A percentile compares a stretch with the other conserved stretches of the same genome.
Evolutionary conservation across 2,797 vertebrate species (phyloP).

Genomic region (Labeo calbasu): DNA sequence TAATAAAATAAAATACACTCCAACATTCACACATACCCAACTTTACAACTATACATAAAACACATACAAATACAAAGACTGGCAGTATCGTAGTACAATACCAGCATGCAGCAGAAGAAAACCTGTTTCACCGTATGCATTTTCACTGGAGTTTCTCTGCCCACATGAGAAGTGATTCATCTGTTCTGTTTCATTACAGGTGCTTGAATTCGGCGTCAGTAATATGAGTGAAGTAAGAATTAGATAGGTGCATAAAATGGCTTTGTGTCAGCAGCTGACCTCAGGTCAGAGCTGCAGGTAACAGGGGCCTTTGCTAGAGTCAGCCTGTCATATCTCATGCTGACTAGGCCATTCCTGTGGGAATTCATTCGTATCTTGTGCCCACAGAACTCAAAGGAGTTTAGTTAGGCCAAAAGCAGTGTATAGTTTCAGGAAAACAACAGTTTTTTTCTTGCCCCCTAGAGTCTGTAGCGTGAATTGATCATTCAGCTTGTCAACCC

Average conservation of each 20-base stretch:
- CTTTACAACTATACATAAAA: slow-evolving; percentile 47
- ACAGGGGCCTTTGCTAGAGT: slow-evolving; percentile 67
- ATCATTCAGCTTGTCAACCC: slow-evolving; percentile 11
- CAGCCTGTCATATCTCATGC: slow-evolving; percentile 56
- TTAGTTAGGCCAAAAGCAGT: slow-evolving; percentile 65
- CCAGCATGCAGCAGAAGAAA: slow-evolving; percentile 47
- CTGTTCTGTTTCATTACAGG: slow-evolving; percentile 38
- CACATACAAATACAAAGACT: slow-evolving; percentile 61
- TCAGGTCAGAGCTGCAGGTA: slow-evolving; percentile 69
- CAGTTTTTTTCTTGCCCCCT: slow-evolving; percentile 31
- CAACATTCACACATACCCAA: slow-evolving; percentile 31
- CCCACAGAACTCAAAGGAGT: slow-evolving; percentile 67
- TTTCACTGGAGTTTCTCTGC: slow-evolving; percentile 40
- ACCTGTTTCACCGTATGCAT: slow-evolving; percentile 38
- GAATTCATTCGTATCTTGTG: slow-evolving; percentile 74
- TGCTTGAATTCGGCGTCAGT: slow-evolving; percentile 64
- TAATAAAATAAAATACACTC: slow-evolving; percentile 31
- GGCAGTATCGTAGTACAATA: slow-evolving; percentile 66
- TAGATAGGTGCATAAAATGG: slow-evolving; percentile 65
- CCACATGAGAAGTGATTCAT: slow-evolving; percentile 44
- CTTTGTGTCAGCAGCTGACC: slow-evolving; percentile 75
- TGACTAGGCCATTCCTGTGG: slow-evolving; percentile 81
- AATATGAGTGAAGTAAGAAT: slow-evolving; percentile 59
- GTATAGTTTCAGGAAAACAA: slow-evolving; percentile 50
- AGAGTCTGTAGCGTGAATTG: slow-evolving; percentile 50